Evolutionary conservation across 2,797 vertebrate genomes (phyloP).

Genomic region (Dermochelys coriacea): DNA sequence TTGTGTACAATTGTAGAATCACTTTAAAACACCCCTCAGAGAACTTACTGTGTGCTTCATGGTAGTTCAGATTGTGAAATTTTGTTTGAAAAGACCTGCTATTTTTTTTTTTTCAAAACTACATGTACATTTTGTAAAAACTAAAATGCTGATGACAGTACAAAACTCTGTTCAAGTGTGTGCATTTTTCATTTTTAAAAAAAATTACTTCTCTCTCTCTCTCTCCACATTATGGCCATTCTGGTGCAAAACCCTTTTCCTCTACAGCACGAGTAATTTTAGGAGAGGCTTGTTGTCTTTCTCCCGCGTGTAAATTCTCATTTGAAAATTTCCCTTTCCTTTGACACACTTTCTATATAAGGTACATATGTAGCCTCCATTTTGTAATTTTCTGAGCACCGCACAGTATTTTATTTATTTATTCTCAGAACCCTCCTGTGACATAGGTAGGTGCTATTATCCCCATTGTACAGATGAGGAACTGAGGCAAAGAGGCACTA

Average conservation of each 20-base stretch:
- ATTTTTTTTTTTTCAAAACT: neutral
- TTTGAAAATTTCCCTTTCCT: neutral
- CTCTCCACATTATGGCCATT: neutral
- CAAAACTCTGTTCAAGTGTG: neutral
- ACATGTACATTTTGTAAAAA: neutral
- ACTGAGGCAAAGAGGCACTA: neutral
- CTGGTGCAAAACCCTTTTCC: neutral
- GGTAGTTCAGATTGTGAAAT: neutral
- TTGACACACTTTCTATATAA: neutral
- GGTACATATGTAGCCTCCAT: neutral
- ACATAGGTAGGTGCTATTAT: neutral
- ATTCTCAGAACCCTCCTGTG: neutral
- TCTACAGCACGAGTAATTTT: neutral
- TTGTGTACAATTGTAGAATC: neutral
- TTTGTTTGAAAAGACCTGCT: neutral
- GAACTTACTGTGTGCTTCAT: neutral
- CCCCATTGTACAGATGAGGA: neutral
- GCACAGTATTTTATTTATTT: neutral
- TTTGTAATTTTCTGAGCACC: neutral
- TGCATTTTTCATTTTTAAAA: neutral
- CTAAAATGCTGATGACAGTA: neutral
- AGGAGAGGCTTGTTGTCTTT: neutral
- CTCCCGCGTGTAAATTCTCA: neutral
- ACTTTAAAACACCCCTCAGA: conserved; percentile 26
- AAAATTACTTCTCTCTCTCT: neutral